Conservation (phyloP, 1,140 invertebrate species). For the Trachelipus rathkii region DNA sequence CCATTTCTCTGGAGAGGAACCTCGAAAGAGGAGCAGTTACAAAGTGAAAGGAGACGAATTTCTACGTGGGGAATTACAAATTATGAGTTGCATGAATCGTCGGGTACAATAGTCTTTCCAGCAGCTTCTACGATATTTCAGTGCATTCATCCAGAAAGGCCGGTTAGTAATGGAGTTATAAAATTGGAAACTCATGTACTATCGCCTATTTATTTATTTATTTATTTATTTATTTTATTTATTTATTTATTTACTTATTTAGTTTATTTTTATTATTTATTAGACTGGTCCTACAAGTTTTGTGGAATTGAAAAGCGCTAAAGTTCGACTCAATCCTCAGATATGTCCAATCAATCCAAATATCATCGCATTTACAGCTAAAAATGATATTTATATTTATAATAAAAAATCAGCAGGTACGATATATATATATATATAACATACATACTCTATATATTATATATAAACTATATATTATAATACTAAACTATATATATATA, state of each 20-base stretch:
- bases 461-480: too few species aligned
- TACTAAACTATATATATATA: too few species aligned
- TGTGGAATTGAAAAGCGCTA: slow-evolving; percentile 47
- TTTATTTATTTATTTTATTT: too few species aligned
- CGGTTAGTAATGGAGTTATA: too few species aligned
- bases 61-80: slow-evolving; percentile 90
- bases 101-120: slow-evolving; percentile 83
- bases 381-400: slow-evolving; percentile 85
- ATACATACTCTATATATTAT: too few species aligned
- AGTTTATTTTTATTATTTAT: too few species aligned
- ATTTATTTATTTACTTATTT: too few species aligned
- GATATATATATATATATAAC: too few species aligned
- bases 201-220: too few species aligned
- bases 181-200: too few species aligned
- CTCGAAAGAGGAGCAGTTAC: slow-evolving; percentile 79
- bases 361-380: slow-evolving; percentile 82
- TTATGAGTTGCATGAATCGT: slow-evolving; percentile 76
- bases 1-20: slow-evolving; percentile 45
- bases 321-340: slow-evolving; percentile 77
- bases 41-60: slow-evolving; percentile 83
- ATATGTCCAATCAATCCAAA: slow-evolving; percentile 84
- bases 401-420: slow-evolving; percentile 58
- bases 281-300: slow-evolving; percentile 39
- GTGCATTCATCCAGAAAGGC: slow-evolving; percentile 67
- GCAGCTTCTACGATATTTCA: slow-evolving; percentile 78